Conservation (phyloP, 1,140 invertebrate species). For the Drosophila elegans region DNA sequence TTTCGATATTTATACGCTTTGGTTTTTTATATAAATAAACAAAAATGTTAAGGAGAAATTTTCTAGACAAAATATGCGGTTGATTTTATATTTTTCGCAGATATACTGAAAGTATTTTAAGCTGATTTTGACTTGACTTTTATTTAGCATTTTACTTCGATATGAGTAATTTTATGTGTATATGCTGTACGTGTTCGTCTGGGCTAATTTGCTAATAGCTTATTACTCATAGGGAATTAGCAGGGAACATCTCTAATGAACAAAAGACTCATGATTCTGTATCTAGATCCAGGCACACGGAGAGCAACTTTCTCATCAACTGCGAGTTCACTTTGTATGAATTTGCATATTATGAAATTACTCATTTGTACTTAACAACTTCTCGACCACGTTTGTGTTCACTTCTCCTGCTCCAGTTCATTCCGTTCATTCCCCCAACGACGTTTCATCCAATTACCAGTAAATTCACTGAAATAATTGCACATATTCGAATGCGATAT, state of each 20-base stretch:
- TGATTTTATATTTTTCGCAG: conserved; percentile 12
- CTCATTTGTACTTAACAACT: conserved; percentile 30
- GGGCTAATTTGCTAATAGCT: conserved; percentile 27
- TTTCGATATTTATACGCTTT: background rate
- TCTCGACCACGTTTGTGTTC: conserved; percentile 24
- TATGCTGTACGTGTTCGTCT: conserved; percentile 22
- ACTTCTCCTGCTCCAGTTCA: conserved; percentile 15
- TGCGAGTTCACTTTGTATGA: conserved; percentile 11
- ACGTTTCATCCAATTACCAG: conserved; percentile 53
- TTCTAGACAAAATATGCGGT: conserved; percentile 14
- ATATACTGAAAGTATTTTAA: conserved; percentile 26
- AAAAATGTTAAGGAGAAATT: conserved; percentile 15
- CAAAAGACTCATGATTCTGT: conserved; percentile 8
- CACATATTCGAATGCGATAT: conserved; percentile 58
- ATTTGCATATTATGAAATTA: conserved; percentile 31
- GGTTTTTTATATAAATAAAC: conserved; percentile 33
- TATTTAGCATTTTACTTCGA: conserved; percentile 8
- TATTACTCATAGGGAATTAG: conserved; percentile 44
- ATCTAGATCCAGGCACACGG: conserved; percentile 7
- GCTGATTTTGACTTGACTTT: background rate
- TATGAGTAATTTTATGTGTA: conserved; percentile 41
- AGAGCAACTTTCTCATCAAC: background rate
- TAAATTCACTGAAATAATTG: conserved; percentile 72
- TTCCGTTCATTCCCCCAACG: background rate
- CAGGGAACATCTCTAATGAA: conserved; percentile 19